phyloP scores from a whole-genome alignment of 2,113 vertebrate genomes.

The Lagopus muta region DNA sequence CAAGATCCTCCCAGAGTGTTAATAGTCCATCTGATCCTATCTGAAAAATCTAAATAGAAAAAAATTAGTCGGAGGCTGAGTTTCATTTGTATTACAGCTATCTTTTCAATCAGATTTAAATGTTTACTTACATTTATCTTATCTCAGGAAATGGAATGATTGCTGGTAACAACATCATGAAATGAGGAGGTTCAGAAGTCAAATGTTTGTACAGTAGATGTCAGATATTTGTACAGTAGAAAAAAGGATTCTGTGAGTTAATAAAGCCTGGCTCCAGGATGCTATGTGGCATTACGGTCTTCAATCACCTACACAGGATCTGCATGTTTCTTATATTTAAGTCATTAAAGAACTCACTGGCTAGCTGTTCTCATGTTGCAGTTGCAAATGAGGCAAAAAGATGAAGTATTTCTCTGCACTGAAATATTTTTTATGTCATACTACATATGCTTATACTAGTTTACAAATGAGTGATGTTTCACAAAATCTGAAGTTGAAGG shows the following conservation, averaged over 20 bases:
- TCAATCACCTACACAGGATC: neutral
- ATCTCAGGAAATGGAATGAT: neutral
- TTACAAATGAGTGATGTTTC: neutral
- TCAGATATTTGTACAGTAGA: neutral
- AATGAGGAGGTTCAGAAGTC: neutral
- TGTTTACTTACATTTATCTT: neutral
- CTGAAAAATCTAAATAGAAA: neutral
- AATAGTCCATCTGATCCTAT: neutral
- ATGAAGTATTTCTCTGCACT: neutral
- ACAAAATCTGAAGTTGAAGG: neutral
- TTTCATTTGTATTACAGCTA: neutral
- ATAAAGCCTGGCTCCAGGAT: neutral
- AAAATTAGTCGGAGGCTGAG: neutral
- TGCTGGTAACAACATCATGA: constrained; percentile 3
- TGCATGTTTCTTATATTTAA: neutral
- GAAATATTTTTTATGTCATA: neutral
- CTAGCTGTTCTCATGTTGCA: neutral
- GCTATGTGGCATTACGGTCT: neutral
- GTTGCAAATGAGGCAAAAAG: neutral
- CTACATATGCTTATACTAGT: neutral
- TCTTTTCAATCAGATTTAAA: neutral
- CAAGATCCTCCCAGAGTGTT: neutral
- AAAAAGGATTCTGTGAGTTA: neutral
- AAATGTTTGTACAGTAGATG: neutral
- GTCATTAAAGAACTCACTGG: neutral